phyloP scores from a whole-genome alignment of 2,113 vertebrate species.

The Grallaria varia region DNA sequence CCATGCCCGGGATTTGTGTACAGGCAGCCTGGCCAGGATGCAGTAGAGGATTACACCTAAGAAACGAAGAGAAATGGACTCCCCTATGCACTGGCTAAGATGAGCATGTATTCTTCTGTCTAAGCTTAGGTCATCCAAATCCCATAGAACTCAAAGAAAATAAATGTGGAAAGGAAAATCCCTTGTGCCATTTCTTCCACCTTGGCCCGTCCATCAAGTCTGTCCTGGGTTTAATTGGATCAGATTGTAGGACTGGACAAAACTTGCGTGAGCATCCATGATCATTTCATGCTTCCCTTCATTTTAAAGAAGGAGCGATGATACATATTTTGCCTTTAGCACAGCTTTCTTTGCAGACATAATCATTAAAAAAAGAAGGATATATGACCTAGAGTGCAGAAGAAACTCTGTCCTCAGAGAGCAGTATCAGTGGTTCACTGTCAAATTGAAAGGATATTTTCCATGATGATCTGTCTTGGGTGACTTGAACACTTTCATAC shows the following conservation, averaged over 20 bases:
- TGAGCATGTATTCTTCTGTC: not conserved
- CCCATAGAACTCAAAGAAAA: not conserved
- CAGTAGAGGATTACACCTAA: not conserved
- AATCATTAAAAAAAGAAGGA: not conserved
- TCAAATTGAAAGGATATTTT: constrained; percentile 21
- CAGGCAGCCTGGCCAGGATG: not conserved
- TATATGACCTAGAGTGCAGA: not conserved
- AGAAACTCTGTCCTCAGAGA: not conserved
- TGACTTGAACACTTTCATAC: not conserved
- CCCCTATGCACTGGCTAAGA: fast-evolving
- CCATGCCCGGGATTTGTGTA: not conserved
- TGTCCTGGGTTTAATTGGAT: not conserved
- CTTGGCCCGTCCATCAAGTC: not conserved
- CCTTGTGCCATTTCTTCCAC: not conserved
- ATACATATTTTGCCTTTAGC: not conserved
- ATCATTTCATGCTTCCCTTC: not conserved
- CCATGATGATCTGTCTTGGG: not conserved
- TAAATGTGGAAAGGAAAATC: not conserved
- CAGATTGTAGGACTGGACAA: not conserved
- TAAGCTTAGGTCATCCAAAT: not conserved
- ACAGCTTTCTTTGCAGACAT: not conserved
- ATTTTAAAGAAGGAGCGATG: not conserved
- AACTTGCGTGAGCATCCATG: not conserved
- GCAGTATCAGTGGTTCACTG: not conserved
- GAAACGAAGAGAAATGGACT: fast-evolving